Base-by-base conservation (phyloP, 2,113 vertebrate species). In the Aptenodytes forsteri region DNA sequence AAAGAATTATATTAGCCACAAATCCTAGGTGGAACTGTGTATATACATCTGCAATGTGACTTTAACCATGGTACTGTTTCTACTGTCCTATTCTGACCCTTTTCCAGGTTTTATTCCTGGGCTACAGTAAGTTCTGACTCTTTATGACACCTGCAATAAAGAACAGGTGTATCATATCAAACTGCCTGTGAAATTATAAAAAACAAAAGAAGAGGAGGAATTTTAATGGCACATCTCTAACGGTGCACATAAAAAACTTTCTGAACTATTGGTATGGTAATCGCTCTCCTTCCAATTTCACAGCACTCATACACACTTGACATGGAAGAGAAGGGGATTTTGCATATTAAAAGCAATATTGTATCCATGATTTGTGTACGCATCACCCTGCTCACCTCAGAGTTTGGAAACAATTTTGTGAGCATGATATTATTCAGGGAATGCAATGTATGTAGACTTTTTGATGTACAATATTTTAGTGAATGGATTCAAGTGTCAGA, bases 291-390 rank as follows among this genome's bases (percentile, higher is more conserved):
- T 91, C 78, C 67, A 62, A 77, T 95, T 95, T 93, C 91, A 90
- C 78, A 94, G 87, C 23, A 5, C 77, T 91, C 93, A 83, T 2
- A 81, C 55, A 70, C 26, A 44, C 78, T 86, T 67, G 66, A 91
- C 1, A 18, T 50, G 78, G 73, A 91, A 89, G 32, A 78, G 90
- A 96, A 80, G 58, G 66, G 73, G 36, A 67, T 95, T 97, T 95
- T 96, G 89, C 93, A 96, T 92, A 96, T 97, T 97, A 97, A 97
- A 96, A 95, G 89, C 83, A 92, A 90, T 93, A 83, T 40, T 90
- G 79, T 80, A 90, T 59, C 91, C 55, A 25, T 56, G 87, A 93
- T 88, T 86, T 21, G 2, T 70, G 75, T 67, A 59, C 21, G 93
- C 59, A 91, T 93, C 95, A 81, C 75, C 54, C 76, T 23, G 38